These are phyloP conservation scores for Epinotia nisella DNA, from an alignment of 2,888 invertebrate genomes.

Conservation along the genomic window DNA sequence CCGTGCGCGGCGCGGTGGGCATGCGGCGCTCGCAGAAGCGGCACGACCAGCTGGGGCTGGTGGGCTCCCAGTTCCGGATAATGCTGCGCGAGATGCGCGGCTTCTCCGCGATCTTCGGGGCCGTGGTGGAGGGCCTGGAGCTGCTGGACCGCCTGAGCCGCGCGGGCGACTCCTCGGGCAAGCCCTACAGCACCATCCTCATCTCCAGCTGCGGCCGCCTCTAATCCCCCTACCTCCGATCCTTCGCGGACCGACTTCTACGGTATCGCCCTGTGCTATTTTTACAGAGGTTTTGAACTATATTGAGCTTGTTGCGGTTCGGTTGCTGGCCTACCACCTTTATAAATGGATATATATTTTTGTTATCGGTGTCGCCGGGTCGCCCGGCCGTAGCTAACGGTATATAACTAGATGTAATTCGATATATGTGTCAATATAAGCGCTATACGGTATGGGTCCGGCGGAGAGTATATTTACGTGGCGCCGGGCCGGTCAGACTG, in stretches of 20 bases:
- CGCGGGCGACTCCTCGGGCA: slow-evolving; percentile 1
- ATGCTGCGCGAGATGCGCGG: slow-evolving; percentile 92
- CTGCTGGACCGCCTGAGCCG: slow-evolving; percentile 12
- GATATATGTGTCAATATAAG: slow-evolving; percentile 1
- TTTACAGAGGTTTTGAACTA: slow-evolving; percentile 58
- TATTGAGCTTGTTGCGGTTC: slow-evolving; percentile 53
- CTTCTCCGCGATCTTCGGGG: slow-evolving; percentile 92
- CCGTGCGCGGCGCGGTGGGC: slow-evolving; percentile 91
- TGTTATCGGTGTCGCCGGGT: slow-evolving; percentile 47
- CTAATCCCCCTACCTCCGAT: slow-evolving; percentile 14
- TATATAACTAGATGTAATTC: background rate
- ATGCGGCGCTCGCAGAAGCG: slow-evolving; percentile 92
- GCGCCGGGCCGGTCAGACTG: slow-evolving; percentile 35
- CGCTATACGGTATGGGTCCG: slow-evolving; percentile 9
- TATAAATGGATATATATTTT: slow-evolving; percentile 54
- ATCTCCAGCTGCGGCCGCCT: slow-evolving; percentile 14
- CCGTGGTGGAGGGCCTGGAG: slow-evolving; percentile 86
- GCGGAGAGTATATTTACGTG: slow-evolving; percentile 40
- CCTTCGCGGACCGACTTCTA: slow-evolving; percentile 34
- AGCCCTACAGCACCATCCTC: slow-evolving; percentile 4
- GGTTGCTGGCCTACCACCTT: slow-evolving; percentile 46
- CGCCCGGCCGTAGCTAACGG: background rate
- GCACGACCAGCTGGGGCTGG: slow-evolving; percentile 91
- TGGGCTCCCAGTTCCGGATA: slow-evolving; percentile 93
- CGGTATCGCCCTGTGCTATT: slow-evolving; percentile 79